Evolutionary conservation across 1,140 invertebrate species (phyloP), one percentile per base, ranked within the genome.

Genomic region (Drosophila bocki): DNA sequence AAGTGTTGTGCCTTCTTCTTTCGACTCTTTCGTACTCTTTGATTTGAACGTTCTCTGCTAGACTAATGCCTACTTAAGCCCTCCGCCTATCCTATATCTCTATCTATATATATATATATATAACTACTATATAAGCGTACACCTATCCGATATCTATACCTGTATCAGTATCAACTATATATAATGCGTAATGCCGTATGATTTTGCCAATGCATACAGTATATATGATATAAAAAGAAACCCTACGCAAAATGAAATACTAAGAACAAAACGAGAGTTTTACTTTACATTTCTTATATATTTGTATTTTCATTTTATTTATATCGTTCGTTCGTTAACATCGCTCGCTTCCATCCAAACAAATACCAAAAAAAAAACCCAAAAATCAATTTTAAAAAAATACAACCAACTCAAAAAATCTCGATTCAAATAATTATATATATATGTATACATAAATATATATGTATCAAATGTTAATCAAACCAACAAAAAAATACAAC

Each of bases 311-410:
- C 82, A 88, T 88, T 91, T 91, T 91, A 91, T 92, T 92, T 91
- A 88, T 91, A 91, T 91, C 91, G 91, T 91, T 91, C 91, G 91
- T 91, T 91, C 87, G 87, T 91, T 92, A 80, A 91, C 91, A 92
- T 92, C 91, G 91, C 91, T 87, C 84, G 85, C 91, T 91, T 83
- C 91, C 69, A 92, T 92, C 87, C 83, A 91, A 92, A 81, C 71
- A 78, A 87, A 47, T 47, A 47, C 45, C 45, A 45, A 47, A 33
- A 83, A 76, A 77, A 78, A 76, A 82, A 64, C 63, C 57, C 81
- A 72, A 63, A 71, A 53, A 61, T 59, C 56, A 69, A 63, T 77
- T 77, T 61, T 53, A 39, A 78, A 57, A 75, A 63, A 60, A 54
- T 65, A 62, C 75, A 59, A 56, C 35, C 41, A 57, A 75, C 67